Percentiles rank a stretch among this genome's conserved stretches.
Conservation (phyloP, 2,113 vertebrate species). For the Acanthochromis polyacanthus region DNA sequence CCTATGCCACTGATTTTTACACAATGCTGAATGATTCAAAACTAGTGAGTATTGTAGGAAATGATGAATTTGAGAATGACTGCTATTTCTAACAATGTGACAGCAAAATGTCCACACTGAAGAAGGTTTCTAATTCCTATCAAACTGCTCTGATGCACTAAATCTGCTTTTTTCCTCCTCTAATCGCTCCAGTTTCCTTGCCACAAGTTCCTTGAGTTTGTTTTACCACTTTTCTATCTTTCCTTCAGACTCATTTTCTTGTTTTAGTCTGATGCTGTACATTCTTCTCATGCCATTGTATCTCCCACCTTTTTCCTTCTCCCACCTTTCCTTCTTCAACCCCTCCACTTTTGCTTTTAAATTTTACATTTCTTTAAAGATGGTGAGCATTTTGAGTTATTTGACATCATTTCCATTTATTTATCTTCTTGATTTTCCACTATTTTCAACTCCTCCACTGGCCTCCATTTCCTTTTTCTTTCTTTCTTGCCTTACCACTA, state of each 20-base stretch:
- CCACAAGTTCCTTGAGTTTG: neutral
- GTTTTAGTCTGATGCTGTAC: slow-evolving; percentile 11
- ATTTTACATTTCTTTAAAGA: slow-evolving; percentile 51
- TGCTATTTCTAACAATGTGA: neutral
- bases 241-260: neutral
- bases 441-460: neutral
- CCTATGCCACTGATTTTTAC: neutral
- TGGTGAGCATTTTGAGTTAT: slow-evolving; percentile 68
- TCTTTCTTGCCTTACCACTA: slow-evolving; percentile 29
- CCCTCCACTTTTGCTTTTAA: slow-evolving; percentile 4
- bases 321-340: slow-evolving; percentile 26
- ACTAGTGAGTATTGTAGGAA: no score
- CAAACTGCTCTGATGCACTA: neutral
- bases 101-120: slow-evolving; percentile 18
- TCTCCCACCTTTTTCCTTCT: slow-evolving; percentile 42
- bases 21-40: no score
- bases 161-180: neutral
- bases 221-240: neutral
- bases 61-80: no score
- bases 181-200: neutral
- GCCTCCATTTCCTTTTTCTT: slow-evolving; percentile 15
- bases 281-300: slow-evolving; percentile 14
- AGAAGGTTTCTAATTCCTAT: neutral
- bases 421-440: slow-evolving; percentile 31
- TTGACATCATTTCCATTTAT: neutral